These are phyloP conservation scores for Cladorhizidae sp. DNA, from an alignment of 37 sponge, comb jelly and placozoan species.

Conservation along the genomic window DNA sequence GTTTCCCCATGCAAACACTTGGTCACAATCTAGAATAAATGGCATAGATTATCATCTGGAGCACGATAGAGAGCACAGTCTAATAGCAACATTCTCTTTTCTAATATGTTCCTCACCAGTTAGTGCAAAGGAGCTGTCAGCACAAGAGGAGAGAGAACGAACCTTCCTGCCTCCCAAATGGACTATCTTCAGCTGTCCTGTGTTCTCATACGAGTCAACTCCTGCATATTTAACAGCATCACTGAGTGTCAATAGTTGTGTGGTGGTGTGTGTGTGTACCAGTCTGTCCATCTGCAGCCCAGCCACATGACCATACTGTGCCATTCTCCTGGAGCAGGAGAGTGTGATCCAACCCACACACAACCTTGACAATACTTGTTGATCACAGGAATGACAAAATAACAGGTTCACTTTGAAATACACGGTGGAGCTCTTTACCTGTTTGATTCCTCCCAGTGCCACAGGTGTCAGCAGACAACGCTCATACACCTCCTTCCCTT, in stretches of 20 bases:
- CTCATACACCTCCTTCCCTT: too few species aligned
- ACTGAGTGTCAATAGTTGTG: neutral
- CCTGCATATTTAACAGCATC: conserved; percentile 6
- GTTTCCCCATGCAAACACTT: conserved; percentile 66
- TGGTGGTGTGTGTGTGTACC: conserved; percentile 5
- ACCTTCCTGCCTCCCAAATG: neutral
- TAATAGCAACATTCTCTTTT: too few species aligned
- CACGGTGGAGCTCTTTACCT: too few species aligned
- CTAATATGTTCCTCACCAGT: conserved; percentile 49
- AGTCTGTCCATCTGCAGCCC: conserved; percentile 73
- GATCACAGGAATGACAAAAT: too few species aligned
- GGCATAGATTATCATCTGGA: neutral
- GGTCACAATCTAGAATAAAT: neutral
- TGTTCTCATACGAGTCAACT: conserved; percentile 23
- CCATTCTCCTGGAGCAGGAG: conserved; percentile 27
- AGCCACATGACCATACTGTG: conserved; percentile 41
- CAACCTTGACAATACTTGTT: conserved; percentile 23
- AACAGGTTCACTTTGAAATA: too few species aligned
- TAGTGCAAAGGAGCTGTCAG: conserved; percentile 49
- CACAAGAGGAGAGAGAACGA: conserved; percentile 9
- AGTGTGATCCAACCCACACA: conserved; percentile 64
- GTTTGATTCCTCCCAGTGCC: too few species aligned
- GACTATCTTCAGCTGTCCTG: conserved; percentile 1
- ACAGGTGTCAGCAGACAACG: too few species aligned
- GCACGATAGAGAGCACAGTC: too few species aligned